phyloP scores from a whole-genome alignment of 2,113 vertebrate species.

The Mesocricetus auratus region DNA sequence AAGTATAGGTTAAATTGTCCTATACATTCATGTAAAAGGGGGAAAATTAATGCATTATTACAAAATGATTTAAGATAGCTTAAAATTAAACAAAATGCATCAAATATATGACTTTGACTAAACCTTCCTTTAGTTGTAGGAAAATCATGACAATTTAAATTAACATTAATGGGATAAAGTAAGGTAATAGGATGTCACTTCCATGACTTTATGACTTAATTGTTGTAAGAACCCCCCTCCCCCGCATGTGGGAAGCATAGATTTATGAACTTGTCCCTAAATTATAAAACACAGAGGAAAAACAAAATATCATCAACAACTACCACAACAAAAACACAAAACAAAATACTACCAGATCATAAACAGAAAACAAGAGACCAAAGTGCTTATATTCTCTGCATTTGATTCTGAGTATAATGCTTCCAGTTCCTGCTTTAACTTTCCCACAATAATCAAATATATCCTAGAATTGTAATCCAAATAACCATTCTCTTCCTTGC shows the following conservation, averaged over 20 bases:
- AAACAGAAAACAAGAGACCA: background rate
- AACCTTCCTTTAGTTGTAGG: background rate
- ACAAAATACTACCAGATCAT: background rate
- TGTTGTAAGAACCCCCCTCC: background rate
- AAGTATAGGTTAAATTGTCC: background rate
- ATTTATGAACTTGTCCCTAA: background rate
- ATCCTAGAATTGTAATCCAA: background rate
- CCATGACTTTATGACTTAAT: background rate
- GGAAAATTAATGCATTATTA: background rate
- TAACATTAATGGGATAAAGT: background rate
- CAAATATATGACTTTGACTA: background rate
- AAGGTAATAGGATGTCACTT: background rate
- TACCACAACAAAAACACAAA: too few relatives aligned
- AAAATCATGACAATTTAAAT: background rate
- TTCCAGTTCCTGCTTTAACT: too few relatives aligned
- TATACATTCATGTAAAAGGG: background rate
- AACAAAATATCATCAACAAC: too few relatives aligned
- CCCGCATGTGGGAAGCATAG: background rate
- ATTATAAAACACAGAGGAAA: background rate
- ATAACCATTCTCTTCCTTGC: background rate
- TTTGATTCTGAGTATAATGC: background rate
- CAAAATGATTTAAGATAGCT: background rate
- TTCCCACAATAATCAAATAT: background rate
- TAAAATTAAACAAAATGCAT: background rate
- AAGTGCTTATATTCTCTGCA: background rate